A percentile compares a stretch with the other conserved stretches of the same genome.
These are phyloP conservation scores for Arrhamphus sclerolepis DNA, from an alignment of 2,797 vertebrate genomes.

Conservation along the genomic window DNA sequence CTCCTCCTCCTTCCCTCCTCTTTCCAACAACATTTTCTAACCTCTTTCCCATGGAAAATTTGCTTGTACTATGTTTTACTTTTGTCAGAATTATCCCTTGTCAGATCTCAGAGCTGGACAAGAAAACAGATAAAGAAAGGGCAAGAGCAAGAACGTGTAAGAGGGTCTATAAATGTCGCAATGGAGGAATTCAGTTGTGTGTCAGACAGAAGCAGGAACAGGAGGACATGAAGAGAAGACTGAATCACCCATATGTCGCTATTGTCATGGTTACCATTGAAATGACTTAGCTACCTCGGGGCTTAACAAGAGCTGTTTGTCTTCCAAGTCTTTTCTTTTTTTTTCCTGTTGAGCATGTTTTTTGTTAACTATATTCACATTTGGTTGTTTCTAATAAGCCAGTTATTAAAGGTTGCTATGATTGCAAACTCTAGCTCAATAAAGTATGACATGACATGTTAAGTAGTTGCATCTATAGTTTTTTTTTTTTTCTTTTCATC, in stretches of 20 bases:
- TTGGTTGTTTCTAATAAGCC: neutral
- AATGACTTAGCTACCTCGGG: slow-evolving; percentile 51
- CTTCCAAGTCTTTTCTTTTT: slow-evolving; percentile 34
- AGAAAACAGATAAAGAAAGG: slow-evolving; percentile 3
- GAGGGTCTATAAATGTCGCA: slow-evolving; percentile 28
- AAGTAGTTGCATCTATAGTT: too few species aligned
- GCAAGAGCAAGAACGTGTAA: slow-evolving; percentile 13
- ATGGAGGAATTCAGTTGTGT: slow-evolving; percentile 22
- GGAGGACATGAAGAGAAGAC: slow-evolving; percentile 45
- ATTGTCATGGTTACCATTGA: slow-evolving; percentile 76
- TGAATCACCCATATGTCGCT: slow-evolving; percentile 61
- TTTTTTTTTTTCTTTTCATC: too few species aligned
- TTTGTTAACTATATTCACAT: slow-evolving; percentile 15
- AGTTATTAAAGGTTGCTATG: too few species aligned
- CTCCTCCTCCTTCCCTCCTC: neutral
- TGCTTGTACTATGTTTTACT: slow-evolving; percentile 1
- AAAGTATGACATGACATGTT: too few species aligned
- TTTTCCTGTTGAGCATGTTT: slow-evolving; percentile 7
- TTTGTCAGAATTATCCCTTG: slow-evolving; percentile 18
- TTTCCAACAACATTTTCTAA: neutral
- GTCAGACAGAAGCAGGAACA: slow-evolving; percentile 37
- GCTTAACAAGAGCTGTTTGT: slow-evolving; percentile 60
- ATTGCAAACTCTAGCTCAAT: too few species aligned
- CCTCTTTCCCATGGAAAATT: slow-evolving; percentile 8
- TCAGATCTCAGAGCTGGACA: slow-evolving; percentile 8